Evolutionary conservation across 1,140 invertebrate species (phyloP).

Genomic region (Drosophila pallidifrons): DNA sequence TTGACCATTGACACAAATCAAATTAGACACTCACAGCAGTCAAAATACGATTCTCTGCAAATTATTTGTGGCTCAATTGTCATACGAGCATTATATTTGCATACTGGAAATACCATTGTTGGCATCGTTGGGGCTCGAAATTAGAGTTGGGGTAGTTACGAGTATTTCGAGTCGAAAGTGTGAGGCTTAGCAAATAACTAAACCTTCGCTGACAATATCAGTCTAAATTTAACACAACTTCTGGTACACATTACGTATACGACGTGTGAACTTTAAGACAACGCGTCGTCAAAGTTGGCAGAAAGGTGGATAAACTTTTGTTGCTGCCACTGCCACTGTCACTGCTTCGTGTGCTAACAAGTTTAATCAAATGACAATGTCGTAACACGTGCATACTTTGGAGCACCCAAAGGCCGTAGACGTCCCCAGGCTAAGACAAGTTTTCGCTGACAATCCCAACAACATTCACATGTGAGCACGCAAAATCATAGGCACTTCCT

Average conservation of each 20-base stretch:
- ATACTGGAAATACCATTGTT: slow-evolving; percentile 49
- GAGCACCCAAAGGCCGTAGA: slow-evolving; percentile 38
- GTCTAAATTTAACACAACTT: slow-evolving; percentile 6
- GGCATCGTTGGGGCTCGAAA: slow-evolving; percentile 28
- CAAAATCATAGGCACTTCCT: slow-evolving; percentile 32
- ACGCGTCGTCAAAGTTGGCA: slow-evolving; percentile 24
- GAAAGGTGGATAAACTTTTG: slow-evolving; percentile 45
- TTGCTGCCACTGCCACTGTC: slow-evolving; percentile 13
- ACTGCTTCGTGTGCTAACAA: slow-evolving; percentile 64
- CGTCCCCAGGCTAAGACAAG: slow-evolving; percentile 34
- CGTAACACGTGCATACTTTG: slow-evolving; percentile 75
- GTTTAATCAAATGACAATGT: slow-evolving; percentile 81
- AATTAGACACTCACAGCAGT: slow-evolving; percentile 46
- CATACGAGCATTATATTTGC: slow-evolving; percentile 9
- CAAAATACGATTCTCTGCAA: slow-evolving; percentile 40
- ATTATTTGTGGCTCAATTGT: slow-evolving; percentile 40
- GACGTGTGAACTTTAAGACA: slow-evolving; percentile 30
- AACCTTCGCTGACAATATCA: neutral
- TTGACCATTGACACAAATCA: slow-evolving; percentile 37
- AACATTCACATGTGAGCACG: slow-evolving; percentile 61
- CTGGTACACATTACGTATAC: slow-evolving; percentile 21
- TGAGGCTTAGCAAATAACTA: slow-evolving; percentile 1
- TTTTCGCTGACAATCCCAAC: slow-evolving; percentile 13
- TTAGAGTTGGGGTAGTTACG: neutral
- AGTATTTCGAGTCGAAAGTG: neutral